Evolutionary conservation across 2,888 invertebrate species (phyloP), one percentile per base, ranked within the genome.

Genomic region (Mythimna lalbum): DNA sequence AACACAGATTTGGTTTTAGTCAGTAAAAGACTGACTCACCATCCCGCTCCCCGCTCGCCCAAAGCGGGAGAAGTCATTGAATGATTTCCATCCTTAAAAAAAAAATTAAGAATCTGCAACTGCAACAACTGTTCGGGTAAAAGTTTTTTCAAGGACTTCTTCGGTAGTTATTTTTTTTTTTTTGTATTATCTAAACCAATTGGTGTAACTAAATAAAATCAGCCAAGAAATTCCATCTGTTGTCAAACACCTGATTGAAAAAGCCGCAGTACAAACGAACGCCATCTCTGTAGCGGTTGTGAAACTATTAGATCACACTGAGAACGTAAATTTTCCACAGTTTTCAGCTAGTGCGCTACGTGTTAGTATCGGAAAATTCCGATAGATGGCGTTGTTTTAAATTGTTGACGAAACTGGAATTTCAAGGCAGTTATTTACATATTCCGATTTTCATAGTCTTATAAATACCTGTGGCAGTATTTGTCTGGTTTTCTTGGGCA

Each of bases 401-500:
- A 52, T 6, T 3, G 0, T 10, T 6, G 23, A 52, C 6, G 12
- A 17, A 43, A 27, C 3, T 0, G 5, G 0, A 14, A 19, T 19
- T 2, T 1, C 7, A 52, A 43, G 2, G 36, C 0, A 21, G 27
- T 2, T 17, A 9, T 17, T 27, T 27, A 2, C 14, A n/a, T n/a
- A 21, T 1, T 14, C 1, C 4, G 0, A 7, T 17, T 39, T 21
- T 47, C 1, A 10, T 12, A 27, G n/a, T 33, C 4, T 31, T 59
- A 39, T 55, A 82, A 85, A 78, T 70, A 91, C 91, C 91, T 81
- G 86, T 78, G 3, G 86, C 83, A 63, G 81, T 79, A 66, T 90
- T 90, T 0, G 77, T 84, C 43, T 89, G 78, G 64, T 90, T 90
- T 21, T 90, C 88, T 50, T 89, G 82, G 4, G 82, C 77, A 55